Evolutionary conservation across 2,113 vertebrate species (phyloP).

Genomic region (Bagarius yarrelli): DNA sequence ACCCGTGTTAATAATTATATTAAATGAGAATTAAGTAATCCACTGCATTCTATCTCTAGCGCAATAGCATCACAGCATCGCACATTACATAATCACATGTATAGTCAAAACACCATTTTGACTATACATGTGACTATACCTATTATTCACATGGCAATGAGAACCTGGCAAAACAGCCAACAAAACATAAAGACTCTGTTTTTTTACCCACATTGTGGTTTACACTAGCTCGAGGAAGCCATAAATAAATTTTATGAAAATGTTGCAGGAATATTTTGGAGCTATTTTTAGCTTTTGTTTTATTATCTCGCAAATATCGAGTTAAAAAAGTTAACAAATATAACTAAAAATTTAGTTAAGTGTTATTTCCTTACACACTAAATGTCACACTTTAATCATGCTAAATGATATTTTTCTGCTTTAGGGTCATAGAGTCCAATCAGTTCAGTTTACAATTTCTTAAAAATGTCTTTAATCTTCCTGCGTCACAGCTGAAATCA

Average conservation of each 20-base stretch:
- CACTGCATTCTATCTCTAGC: conserved; percentile 25
- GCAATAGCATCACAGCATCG: conserved; percentile 51
- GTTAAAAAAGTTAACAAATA: not conserved
- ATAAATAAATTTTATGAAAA: not conserved
- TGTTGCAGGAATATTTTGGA: not conserved
- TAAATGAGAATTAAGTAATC: conserved; percentile 37
- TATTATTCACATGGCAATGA: too few species aligned
- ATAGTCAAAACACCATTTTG: too few species aligned
- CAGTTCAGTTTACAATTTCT: not conserved
- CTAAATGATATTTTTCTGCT: not conserved
- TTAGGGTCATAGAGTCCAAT: not conserved
- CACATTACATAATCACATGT: conserved; percentile 31
- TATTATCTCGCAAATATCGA: not conserved
- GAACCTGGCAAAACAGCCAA: not conserved
- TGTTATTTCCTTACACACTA: not conserved
- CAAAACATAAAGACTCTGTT: not conserved
- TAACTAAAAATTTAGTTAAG: not conserved
- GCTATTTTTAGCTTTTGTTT: not conserved
- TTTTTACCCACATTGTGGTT: not conserved
- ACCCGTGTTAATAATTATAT: conserved; percentile 1
- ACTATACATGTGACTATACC: too few species aligned
- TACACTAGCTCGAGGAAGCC: not conserved
- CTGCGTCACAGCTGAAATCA: not conserved
- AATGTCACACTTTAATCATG: not conserved
- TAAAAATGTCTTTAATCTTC: not conserved